Evolutionary conservation across 2,113 vertebrate genomes (phyloP).

Genomic region (Oryzias celebensis): DNA sequence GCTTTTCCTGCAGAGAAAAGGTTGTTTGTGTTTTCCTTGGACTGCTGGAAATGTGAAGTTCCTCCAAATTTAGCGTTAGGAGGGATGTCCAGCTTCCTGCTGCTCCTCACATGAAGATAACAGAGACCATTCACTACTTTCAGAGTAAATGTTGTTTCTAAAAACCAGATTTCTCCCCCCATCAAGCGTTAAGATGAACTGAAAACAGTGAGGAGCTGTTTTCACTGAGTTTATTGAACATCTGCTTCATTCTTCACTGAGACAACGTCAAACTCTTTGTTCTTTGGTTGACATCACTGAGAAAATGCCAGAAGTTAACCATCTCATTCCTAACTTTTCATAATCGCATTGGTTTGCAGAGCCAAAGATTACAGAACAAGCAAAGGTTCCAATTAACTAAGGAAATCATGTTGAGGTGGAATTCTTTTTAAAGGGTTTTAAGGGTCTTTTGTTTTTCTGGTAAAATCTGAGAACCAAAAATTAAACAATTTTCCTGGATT

Average conservation of each 20-base stretch:
- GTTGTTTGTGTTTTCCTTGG: not conserved
- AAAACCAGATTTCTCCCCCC: not conserved
- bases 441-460: too few species aligned
- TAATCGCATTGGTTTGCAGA: too few species aligned
- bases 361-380: too few species aligned
- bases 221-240: constrained; percentile 1
- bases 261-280: constrained; percentile 1
- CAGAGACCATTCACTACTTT: not conserved
- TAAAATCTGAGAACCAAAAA: too few species aligned
- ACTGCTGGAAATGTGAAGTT: constrained; percentile 1
- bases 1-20: too few species aligned
- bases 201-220: not conserved
- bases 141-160: constrained; percentile 2
- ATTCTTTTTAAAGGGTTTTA: too few species aligned
- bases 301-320: not conserved
- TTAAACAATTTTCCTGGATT: too few species aligned
- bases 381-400: too few species aligned
- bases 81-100: constrained; percentile 2
- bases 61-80: not conserved
- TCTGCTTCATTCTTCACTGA: not conserved
- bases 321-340: not conserved
- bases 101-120: constrained; percentile 1
- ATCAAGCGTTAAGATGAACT: not conserved
- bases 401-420: too few species aligned
- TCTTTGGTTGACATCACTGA: not conserved